Conservation (phyloP, 92 coral and sea anemone genomes). For the Diadumene lineata region DNA sequence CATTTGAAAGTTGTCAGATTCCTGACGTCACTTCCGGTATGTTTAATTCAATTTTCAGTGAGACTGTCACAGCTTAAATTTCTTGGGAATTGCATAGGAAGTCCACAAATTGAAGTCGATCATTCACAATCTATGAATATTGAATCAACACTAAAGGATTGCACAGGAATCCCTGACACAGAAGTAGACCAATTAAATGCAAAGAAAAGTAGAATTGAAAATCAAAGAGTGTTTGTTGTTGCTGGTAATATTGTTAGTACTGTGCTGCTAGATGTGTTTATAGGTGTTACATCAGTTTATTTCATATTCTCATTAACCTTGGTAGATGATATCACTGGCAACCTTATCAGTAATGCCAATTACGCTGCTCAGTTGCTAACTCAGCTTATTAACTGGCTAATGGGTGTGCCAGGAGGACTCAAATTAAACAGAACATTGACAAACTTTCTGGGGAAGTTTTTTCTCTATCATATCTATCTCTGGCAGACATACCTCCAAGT, state of each 20-base stretch:
- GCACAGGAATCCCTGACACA: no score
- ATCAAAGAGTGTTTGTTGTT: conserved; percentile 16
- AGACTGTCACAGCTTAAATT: conserved; percentile 18
- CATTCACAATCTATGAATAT: not conserved
- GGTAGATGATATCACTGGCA: conserved; percentile 38
- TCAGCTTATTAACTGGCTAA: conserved; percentile 78
- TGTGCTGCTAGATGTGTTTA: conserved; percentile 54
- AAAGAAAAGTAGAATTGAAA: conserved; percentile 2
- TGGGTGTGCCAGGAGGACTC: conserved; percentile 92
- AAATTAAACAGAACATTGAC: conserved; percentile 84
- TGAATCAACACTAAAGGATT: no score
- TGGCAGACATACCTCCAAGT: conserved; percentile 85
- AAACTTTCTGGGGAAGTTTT: conserved; percentile 82
- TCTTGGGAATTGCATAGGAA: not conserved
- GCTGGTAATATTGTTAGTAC: conserved; percentile 22
- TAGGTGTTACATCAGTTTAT: conserved; percentile 63
- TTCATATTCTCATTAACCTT: conserved; percentile 45
- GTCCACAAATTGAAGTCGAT: not conserved
- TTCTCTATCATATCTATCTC: conserved; percentile 78
- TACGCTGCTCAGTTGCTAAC: conserved; percentile 63
- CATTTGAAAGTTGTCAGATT: not conserved
- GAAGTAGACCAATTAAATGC: no score
- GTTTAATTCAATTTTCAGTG: conserved; percentile 11
- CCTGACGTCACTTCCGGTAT: conserved; percentile 28
- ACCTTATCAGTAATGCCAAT: conserved; percentile 65